Base-by-base conservation (phyloP, 2,888 invertebrate species). In the Hermaeophaga mercurialis region DNA sequence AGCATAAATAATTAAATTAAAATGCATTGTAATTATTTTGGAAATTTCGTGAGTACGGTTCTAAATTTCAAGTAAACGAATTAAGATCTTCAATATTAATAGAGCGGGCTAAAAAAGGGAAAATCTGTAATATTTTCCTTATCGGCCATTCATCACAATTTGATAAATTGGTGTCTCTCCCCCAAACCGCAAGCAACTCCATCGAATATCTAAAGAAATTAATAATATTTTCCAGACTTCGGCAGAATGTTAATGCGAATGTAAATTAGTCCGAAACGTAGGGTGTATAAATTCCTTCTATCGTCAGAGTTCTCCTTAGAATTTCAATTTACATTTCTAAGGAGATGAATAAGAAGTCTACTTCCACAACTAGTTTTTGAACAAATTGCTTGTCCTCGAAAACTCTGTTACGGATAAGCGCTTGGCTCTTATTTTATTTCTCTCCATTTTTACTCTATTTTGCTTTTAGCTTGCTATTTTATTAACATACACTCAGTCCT, bases 241-340 rank as follows among this genome's bases (percentile, higher is more conserved):
- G 33, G 19, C 47, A 34, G 47, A 47, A 47, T 47, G 17, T 47
- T 36, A 47, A 47, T 47, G 45, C 17, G 26, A 24, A 47, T 47
- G 47, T 36, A 47, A 47, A 47, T 47, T 22, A 47, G 22, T 47
- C 17, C 36, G 47, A 47, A 43, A 22, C 22, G 47, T 12, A 34
- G 36, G 47, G 18, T 34, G 22, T 24, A 43, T 43, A 43, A 47
- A 47, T 47, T 47, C 47, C 14, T 18, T 33, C 46, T 46, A 46
- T 28, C 31, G 28, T 33, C 46, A 9, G 12, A 33, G 28, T 18
- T 33, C 46, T 24, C 18, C 33, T 46, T 33, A 46, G 46, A 46
- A 46, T 46, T 46, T 46, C 46, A 46, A 46, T 46, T 46, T 46
- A 46, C 46, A 46, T 46, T 46, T 46, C 46, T 46, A 46, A 46